These are phyloP conservation scores for Limonius californicus DNA, from an alignment of 1,140 invertebrate genomes.

Conservation along the genomic window DNA sequence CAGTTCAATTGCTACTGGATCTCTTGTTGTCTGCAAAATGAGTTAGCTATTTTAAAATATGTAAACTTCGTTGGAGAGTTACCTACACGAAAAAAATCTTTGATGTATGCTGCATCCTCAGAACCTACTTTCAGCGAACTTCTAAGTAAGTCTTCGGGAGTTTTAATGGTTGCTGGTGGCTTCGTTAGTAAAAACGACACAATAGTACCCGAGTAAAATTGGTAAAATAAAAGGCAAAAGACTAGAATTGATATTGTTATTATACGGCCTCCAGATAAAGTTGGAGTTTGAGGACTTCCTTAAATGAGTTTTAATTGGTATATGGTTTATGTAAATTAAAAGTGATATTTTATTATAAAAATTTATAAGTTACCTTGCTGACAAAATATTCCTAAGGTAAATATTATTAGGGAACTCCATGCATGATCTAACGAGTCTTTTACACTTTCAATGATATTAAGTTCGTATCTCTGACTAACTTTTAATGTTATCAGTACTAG, in stretches of 20 bases:
- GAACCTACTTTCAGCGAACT: slow-evolving; percentile 59
- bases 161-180: slow-evolving; percentile 59
- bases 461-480: too few species aligned
- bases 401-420: slow-evolving; percentile 32
- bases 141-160: slow-evolving; percentile 55
- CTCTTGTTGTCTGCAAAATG: too few species aligned
- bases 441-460: too few species aligned
- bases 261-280: slow-evolving; percentile 55
- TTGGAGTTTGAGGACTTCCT: slow-evolving; percentile 26
- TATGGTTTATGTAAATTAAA: background rate
- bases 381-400: slow-evolving; percentile 35
- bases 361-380: slow-evolving; percentile 30
- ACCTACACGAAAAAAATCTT: slow-evolving; percentile 58
- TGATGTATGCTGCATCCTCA: slow-evolving; percentile 60
- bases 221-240: slow-evolving; percentile 61
- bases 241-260: slow-evolving; percentile 57
- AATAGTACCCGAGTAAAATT: slow-evolving; percentile 71
- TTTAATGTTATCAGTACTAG: too few species aligned
- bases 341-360: background rate
- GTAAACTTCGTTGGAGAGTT: background rate
- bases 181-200: slow-evolving; percentile 66
- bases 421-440: background rate
- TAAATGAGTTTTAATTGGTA: too few species aligned
- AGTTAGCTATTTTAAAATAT: too few species aligned
- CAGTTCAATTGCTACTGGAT: too few species aligned